Base-by-base conservation (phyloP, 2,888 invertebrate species). In the Coelinius sp. region DNA sequence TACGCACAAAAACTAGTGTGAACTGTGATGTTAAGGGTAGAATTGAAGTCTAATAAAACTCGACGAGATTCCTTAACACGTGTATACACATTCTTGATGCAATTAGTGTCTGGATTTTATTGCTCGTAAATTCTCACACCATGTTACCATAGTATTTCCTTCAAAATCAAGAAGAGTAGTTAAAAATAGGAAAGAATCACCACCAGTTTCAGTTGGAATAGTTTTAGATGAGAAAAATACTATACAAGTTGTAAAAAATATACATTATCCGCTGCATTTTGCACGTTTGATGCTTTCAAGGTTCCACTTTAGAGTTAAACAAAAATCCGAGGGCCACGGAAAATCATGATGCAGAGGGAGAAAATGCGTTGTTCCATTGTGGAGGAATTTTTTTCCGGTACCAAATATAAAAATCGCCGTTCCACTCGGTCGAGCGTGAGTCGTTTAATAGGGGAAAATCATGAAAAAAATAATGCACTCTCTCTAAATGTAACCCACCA, bases 341-440 rank as follows among this genome's bases (percentile, higher is more conserved):
- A n/a, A n/a, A n/a, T n/a, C n/a, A n/a, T n/a, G n/a, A n/a, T n/a
- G n/a, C n/a, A n/a, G n/a, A n/a, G n/a, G n/a, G n/a, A n/a, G n/a
- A n/a, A n/a, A n/a, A n/a, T n/a, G n/a, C n/a, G n/a, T n/a, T n/a
- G n/a, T n/a, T n/a, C n/a, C n/a, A n/a, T n/a, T n/a, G n/a, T n/a
- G n/a, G n/a, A n/a, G n/a, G n/a, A n/a, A n/a, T 12, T 44, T 59
- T 41, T 20, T n/a, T 24, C 1, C 12, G 1, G 2, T 14, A 35
- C 64, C 69, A 69, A 73, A 71, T 69, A 70, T 67, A 31, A 17
- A 76, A 81, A 83, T 82, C 80, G 77, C 66, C 72, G 76, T 82
- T 76, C 76, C 75, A 76, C 81, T 82, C 76, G 77, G 76, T 78
- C 79, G 73, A 82, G 81, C 75, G 73, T 76, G 77, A 82, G 67